Base-by-base conservation (phyloP, 2,797 vertebrate genomes). In the Anomalospiza imberbis region DNA sequence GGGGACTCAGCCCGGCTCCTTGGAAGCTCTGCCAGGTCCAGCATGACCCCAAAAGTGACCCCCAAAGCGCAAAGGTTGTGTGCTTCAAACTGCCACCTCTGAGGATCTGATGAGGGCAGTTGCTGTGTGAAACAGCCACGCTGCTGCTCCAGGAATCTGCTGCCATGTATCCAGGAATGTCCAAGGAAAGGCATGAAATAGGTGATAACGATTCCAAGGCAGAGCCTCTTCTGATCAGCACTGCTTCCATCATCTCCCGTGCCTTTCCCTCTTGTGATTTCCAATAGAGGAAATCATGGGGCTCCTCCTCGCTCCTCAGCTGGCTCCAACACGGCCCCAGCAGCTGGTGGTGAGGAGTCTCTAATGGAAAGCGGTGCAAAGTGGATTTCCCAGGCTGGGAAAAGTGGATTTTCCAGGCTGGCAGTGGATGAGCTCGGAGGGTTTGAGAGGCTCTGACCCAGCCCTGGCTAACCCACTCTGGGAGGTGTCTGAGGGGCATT, bases 161-260 rank as follows among this genome's bases (percentile, higher is more conserved):
- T 32, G 8, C 55, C 10, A 0, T 1, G 10, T 1, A 4, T 3
- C 34, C 80, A 55, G 55, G 63, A 7, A n/a, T 32, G 20, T 3
- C 48, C 44, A 18, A 62, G 80, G 36, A 36, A 76, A 60, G 42
- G 31, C 55, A 36, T 7, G n/a, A 53, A 66, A 58, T 1, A 5
- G 19, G 31, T 36, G 68, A 40, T 0, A 25, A 26, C 0, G 2
- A 47, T 29, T 57, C 50, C 32, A 71, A 80, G 75, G 44, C 51
- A 63, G 13, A 78, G 61, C 45, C 57, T 51, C 54, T 75, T 47
- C 67, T n/a, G 22, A 51, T 38, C 67, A 75, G 48, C 53, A 9
- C 38, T 3, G 6, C 68, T 82, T 50, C 85, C 67, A 57, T 14
- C 63, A 11, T n/a, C 72, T 26, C 63, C 36, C 6, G 3, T 75